phyloP scores from a whole-genome alignment of 2,797 vertebrate species.

The Gymnodraco acuticeps region DNA sequence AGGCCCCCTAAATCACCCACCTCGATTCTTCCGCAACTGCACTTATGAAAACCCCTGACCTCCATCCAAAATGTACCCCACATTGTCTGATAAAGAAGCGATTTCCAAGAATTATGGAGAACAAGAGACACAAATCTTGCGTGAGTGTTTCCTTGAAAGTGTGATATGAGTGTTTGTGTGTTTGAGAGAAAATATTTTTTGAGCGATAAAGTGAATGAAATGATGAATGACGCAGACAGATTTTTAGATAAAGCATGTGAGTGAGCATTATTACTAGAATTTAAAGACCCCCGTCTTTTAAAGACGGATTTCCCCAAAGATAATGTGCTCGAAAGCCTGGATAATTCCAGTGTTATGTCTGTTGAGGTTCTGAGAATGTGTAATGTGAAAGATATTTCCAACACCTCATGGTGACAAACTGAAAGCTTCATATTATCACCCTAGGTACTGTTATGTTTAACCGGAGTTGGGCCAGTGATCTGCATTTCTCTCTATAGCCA shows the following conservation, averaged over 20 bases:
- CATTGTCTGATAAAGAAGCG: constrained; percentile 43
- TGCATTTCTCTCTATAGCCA: background rate
- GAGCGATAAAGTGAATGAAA: constrained; percentile 14
- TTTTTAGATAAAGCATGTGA: constrained; percentile 42
- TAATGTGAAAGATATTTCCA: constrained; percentile 27
- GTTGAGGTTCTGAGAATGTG: background rate
- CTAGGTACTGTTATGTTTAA: constrained; percentile 14
- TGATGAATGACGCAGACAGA: constrained; percentile 45
- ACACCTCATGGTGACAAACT: constrained; percentile 50
- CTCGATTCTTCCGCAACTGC: constrained; percentile 9
- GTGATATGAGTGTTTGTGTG: constrained; percentile 5
- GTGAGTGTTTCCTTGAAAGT: background rate
- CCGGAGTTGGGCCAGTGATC: background rate
- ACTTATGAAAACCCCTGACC: constrained; percentile 31
- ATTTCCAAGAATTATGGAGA: constrained; percentile 11
- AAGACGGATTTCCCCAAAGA: constrained; percentile 69
- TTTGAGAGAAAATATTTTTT: constrained; percentile 23
- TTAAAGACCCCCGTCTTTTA: constrained; percentile 5
- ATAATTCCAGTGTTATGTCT: constrained; percentile 25
- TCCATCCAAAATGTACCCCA: constrained; percentile 6
- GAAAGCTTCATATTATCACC: constrained; percentile 48
- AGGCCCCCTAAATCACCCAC: constrained; percentile 30
- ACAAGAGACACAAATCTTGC: background rate
- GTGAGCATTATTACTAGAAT: constrained; percentile 29
- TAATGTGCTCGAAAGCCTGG: constrained; percentile 47